Evolutionary conservation across 1,140 invertebrate genomes (phyloP).

Genomic region (Drosophila pseudoananassae): DNA sequence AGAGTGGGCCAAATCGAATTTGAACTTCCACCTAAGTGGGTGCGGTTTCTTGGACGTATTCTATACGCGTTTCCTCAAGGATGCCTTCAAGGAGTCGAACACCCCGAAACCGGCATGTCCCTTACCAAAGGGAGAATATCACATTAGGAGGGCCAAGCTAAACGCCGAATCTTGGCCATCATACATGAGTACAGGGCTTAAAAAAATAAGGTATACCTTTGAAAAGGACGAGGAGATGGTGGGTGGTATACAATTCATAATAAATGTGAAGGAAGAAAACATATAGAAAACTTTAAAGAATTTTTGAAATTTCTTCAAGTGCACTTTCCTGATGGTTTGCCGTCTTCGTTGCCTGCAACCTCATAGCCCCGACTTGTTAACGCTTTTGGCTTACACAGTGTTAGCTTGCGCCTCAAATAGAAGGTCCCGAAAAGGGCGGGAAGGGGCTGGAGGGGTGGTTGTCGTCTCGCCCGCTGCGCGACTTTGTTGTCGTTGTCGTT

Average conservation of each 20-base stretch:
- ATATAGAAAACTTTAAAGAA: not conserved
- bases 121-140: not conserved
- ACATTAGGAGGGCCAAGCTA: not conserved
- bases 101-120: not conserved
- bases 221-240: not conserved
- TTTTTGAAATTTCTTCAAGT: not conserved
- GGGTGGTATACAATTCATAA: not conserved
- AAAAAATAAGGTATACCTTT: not conserved
- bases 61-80: not conserved
- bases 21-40: not conserved
- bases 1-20: not conserved
- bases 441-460: not conserved
- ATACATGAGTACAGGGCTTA: not conserved
- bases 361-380: slow-evolving; percentile 73
- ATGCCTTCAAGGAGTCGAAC: not conserved
- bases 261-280: not conserved
- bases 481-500: slow-evolving; percentile 64
- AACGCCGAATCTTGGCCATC: not conserved
- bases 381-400: slow-evolving; percentile 74
- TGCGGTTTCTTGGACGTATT: not conserved
- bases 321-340: slow-evolving; percentile 44
- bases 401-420: slow-evolving; percentile 69
- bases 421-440: not conserved
- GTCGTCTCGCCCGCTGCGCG: slow-evolving; percentile 38
- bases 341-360: slow-evolving; percentile 40